Base-by-base conservation (phyloP, 2,113 vertebrate species). In the Etheostoma cragini region DNA sequence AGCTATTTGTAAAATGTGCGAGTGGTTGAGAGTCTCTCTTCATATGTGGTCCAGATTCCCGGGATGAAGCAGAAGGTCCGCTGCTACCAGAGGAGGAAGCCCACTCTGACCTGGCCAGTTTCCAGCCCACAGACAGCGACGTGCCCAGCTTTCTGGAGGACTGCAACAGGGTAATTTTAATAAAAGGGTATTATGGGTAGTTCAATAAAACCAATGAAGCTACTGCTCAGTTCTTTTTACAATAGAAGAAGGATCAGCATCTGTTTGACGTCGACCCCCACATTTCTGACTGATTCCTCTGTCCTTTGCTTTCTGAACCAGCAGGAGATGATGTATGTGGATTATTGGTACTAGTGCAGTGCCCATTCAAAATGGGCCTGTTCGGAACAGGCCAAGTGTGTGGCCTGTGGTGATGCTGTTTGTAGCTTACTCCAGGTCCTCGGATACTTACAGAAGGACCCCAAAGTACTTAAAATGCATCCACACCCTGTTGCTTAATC, bases 41-140 rank as follows among this genome's bases (percentile, higher is more conserved):
- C 19, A 26, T 8, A 3, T 33, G 17, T 67, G 8, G 15, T n/a
- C 5, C 84, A 99, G 98, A 96, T 83, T 98, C 97, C 72, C 96
- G 96, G 52, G 98, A 99, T 53, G 98, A 99, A 87, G 96, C 94
- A 0, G 98, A 99, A 78, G 98, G 97, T 10, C 96, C 97, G 0
- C 93, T 99, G 79, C 94, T 99, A 63, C 95, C 95, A 79, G 98
- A 99, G 70, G 98, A 99, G 66, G 98, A 99, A 81, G 96, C 95
- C 11, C 98, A 97, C 88, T 99, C 96, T 0, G 98, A 99, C 90
- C 95, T 98, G 79, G 96, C 97, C 89, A 99, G 98, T 88, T 99
- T 99, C 93, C 98, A 99, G 91, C 98, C 98, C 45, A 99, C 98
- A 11, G 98, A 99, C 91, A 99, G 98, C 0, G 98, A 99, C n/a